phyloP scores from a whole-genome alignment of 2,888 invertebrate species.

The Aphodius sticticus region DNA sequence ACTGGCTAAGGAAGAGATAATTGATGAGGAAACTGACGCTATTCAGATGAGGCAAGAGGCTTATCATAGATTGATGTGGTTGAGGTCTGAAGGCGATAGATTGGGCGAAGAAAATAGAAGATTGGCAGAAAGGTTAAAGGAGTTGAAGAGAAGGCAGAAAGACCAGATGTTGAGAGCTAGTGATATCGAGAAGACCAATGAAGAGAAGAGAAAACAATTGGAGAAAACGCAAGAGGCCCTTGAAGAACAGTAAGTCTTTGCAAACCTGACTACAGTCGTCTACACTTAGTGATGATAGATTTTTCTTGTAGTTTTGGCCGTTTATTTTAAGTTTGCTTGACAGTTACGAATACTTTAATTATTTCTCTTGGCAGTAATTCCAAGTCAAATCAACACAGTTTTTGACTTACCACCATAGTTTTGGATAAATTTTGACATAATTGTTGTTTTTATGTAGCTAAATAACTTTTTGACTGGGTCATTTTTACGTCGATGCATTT shows the following conservation, averaged over 20 bases:
- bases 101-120: conserved; percentile 54
- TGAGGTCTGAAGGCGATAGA: conserved; percentile 57
- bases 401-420: too few relatives aligned
- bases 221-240: conserved; percentile 51
- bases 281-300: background rate
- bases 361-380: too few relatives aligned
- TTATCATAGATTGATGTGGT: conserved; percentile 57
- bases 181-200: conserved; percentile 48
- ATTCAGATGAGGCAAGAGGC: conserved; percentile 54
- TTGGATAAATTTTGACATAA: too few relatives aligned
- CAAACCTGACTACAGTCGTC: background rate
- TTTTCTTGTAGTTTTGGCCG: background rate
- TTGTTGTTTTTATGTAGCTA: too few relatives aligned
- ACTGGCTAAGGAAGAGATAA: conserved; percentile 33
- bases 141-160: conserved; percentile 51
- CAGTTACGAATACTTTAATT: background rate
- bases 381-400: too few relatives aligned
- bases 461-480: too few relatives aligned
- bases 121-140: conserved; percentile 50
- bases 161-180: conserved; percentile 47
- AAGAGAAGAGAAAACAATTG: conserved; percentile 48
- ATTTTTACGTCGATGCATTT: too few relatives aligned
- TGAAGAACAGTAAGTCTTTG: conserved; percentile 49
- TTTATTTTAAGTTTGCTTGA: conserved; percentile 5
- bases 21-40: conserved; percentile 50